Evolutionary conservation across 2,888 invertebrate species (phyloP).

Genomic region (Andricus curvator): DNA sequence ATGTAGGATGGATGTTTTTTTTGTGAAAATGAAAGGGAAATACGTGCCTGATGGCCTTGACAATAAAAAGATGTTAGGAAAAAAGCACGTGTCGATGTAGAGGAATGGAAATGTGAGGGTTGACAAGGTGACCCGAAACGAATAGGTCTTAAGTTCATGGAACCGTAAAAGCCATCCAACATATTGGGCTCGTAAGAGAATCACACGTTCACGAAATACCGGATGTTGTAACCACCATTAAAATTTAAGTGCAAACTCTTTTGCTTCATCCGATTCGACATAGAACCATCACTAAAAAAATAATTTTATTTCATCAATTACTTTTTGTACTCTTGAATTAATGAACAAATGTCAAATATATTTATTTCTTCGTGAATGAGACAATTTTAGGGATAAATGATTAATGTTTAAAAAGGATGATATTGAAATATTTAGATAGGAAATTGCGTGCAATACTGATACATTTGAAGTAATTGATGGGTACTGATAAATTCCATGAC

Average conservation of each 20-base stretch:
- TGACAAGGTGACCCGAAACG: not conserved
- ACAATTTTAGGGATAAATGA: too few species aligned
- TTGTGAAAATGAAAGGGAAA: not conserved
- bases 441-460: too few species aligned
- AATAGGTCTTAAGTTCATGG: slow-evolving; percentile 52
- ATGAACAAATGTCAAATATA: too few species aligned
- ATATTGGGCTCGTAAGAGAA: slow-evolving; percentile 58
- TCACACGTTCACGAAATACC: slow-evolving; percentile 55
- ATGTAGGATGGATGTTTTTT: not conserved
- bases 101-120: not conserved
- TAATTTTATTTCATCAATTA: not conserved
- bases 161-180: slow-evolving; percentile 62
- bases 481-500: too few species aligned
- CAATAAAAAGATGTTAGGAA: not conserved
- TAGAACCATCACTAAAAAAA: not conserved
- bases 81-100: not conserved
- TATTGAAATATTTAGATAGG: too few species aligned
- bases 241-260: not conserved
- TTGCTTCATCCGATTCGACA: not conserved
- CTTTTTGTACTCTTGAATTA: not conserved
- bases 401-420: too few species aligned
- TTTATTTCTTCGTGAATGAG: too few species aligned
- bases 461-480: too few species aligned
- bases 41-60: not conserved
- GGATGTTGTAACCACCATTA: not conserved